Evolutionary conservation across 2,797 vertebrate genomes (phyloP), one percentile per base, ranked within the genome.

Genomic region (Protonibea diacanthus): DNA sequence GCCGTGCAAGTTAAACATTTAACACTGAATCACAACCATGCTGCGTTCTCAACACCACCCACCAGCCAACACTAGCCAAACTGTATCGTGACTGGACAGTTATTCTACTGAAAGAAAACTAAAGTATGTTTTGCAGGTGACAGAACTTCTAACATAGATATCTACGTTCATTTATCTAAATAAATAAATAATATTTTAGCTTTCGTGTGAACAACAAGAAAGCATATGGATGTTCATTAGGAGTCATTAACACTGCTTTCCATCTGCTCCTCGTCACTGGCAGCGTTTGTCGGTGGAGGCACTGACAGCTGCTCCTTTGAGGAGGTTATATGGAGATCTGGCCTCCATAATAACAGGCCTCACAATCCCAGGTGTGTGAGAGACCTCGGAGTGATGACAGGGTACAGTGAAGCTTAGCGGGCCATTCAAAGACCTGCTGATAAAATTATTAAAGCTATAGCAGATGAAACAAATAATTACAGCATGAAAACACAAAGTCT

Each of bases 261-360:
- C 55, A 62, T 66, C 55, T 71, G 65, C 42, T 77, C 52, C 64
- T 63, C 51, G 20, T 33, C 27, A 20, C 20, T 65, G 47, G 21
- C 44, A 70, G 67, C 40, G 25, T 55, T n/a, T 7, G 60, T 47
- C 15, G 64, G 48, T 52, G 59, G 23, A 29, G 71, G 45, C 76
- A 53, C 58, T 55, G 71, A n/a, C 29, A 57, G 25, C 59, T 27
- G 65, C 40, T 44, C 29, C 56, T 61, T 55, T 15, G 9, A 74
- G 20, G 42, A 33, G 14, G 64, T 65, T 71, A 58, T 76, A 23
- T 67, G 48, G 58, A 74, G 51, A 65, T 29, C 0, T 20, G 15
- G 68, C 47, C 56, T 63, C 63, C 21, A 45, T 75, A 80, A 86
- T 82, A 44, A 86, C 76, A 82, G 74, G 52, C 29, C 63, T 82